A percentile compares a stretch with the other conserved stretches of the same genome.
These are phyloP conservation scores for Falco cherrug DNA, from an alignment of 2,797 vertebrate genomes.

Conservation along the genomic window DNA sequence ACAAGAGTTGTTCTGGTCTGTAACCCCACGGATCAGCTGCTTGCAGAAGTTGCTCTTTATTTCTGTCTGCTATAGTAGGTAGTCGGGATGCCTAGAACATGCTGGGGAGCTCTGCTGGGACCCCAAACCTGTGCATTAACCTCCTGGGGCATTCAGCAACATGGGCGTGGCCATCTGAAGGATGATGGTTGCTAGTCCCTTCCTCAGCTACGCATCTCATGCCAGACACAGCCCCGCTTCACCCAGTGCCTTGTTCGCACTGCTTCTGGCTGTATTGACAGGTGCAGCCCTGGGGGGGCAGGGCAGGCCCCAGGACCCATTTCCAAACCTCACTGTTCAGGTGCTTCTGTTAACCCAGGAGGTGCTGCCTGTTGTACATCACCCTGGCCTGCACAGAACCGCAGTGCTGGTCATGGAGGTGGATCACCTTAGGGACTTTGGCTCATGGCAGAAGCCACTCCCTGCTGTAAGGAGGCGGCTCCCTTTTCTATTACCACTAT, in stretches of 20 bases:
- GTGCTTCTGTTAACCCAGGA: not conserved
- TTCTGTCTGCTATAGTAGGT: not conserved
- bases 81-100: not conserved
- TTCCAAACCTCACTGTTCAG: not conserved
- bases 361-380: not conserved
- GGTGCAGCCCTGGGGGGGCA: not conserved
- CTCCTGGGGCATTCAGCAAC: fast-evolving
- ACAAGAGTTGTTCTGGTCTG: not conserved
- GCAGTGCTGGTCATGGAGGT: not conserved
- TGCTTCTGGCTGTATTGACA: fast-evolving
- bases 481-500: not conserved
- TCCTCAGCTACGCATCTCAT: not conserved
- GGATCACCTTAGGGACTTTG: not conserved
- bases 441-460: not conserved
- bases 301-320: not conserved
- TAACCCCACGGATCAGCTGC: not conserved
- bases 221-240: not conserved
- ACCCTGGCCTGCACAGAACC: not conserved
- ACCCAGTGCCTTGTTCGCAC: not conserved
- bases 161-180: not conserved
- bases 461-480: not conserved
- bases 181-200: not conserved
- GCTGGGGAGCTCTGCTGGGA: not conserved
- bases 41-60: not conserved
- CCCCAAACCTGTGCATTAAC: not conserved